Base-by-base conservation (phyloP, 2,113 vertebrate species). In the Cephalopterus ornatus region DNA sequence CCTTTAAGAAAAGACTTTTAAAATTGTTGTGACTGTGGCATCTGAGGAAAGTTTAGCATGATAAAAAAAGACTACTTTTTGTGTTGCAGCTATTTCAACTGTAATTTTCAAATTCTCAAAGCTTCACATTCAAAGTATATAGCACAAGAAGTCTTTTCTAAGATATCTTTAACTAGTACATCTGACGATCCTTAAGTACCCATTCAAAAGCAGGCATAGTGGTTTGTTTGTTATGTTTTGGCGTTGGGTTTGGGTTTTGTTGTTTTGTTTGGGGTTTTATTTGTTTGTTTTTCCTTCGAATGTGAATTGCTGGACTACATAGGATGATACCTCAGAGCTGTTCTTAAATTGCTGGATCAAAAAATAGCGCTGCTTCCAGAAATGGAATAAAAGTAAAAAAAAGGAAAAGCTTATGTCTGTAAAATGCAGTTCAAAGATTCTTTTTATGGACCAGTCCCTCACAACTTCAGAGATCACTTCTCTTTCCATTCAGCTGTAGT, bases 251-350 rank as follows among this genome's bases (percentile, higher is more conserved):
- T 50, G 9, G 17, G 26, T 55, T 73, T 67, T 80, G 12, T 14
- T 53, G 4, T 1, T 8, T 71, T n/a, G 12, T 16, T 23, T 5
- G 0, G 2, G 6, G 2, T 7, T 14, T 75, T 37, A 20, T 24
- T 44, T 18, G 3, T 7, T 37, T 3, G 32, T 61, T 52, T 76
- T 24, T 0, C 4, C 19, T 67, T 70, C 11, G 6, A 85, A 47
- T 61, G 17, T 35, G 22, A 75, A 52, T 85, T 50, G 2, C 33
- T 68, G 37, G 16, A 66, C 61, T 77, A n/a, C 30, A 42, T 19
- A 15, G 28, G 35, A 33, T 68, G 21, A n/a, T 47, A 39, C 1
- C 30, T 87, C 23, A 55, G 37, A 79, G 14, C 21, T 88, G 10
- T 91, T 86, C 41, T 68, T 82, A 49, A 81, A 72, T 18, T 73